Evolutionary conservation across 2,113 vertebrate genomes (phyloP).

Genomic region (Sylvietta virens): DNA sequence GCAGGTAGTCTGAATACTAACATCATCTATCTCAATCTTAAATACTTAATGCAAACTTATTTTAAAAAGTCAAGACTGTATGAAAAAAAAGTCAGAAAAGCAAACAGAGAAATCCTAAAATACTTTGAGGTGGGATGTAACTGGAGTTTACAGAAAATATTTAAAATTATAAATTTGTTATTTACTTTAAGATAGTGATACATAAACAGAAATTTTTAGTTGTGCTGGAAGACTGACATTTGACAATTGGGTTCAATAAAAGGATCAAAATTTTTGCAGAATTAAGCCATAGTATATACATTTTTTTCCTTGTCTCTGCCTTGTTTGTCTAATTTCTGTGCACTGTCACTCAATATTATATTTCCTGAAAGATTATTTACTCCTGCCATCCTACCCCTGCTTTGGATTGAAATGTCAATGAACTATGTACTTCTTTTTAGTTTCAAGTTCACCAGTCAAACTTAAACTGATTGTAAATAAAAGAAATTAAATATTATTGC

Average conservation of each 20-base stretch:
- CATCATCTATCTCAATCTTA: not conserved
- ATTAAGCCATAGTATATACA: not conserved
- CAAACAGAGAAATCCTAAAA: not conserved
- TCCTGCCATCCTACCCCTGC: not conserved
- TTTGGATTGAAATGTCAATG: slow-evolving; percentile 26
- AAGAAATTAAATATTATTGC: not conserved
- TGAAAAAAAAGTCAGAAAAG: not conserved
- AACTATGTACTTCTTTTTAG: not conserved
- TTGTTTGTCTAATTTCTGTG: not conserved
- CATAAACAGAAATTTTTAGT: not conserved
- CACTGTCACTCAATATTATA: not conserved
- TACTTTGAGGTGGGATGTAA: not conserved
- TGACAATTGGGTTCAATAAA: not conserved
- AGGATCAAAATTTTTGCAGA: not conserved
- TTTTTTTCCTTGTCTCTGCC: not conserved
- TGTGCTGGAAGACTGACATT: not conserved
- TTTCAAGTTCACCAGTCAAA: slow-evolving; percentile 18
- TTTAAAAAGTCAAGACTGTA: not conserved
- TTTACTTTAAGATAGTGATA: not conserved
- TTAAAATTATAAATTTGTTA: not conserved
- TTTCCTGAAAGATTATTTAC: not conserved
- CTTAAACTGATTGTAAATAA: not conserved
- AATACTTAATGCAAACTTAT: not conserved
- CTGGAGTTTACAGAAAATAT: not conserved
- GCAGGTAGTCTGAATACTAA: not conserved